Base-by-base conservation (phyloP, 2,113 vertebrate genomes). In the Triplophysa rosa region DNA sequence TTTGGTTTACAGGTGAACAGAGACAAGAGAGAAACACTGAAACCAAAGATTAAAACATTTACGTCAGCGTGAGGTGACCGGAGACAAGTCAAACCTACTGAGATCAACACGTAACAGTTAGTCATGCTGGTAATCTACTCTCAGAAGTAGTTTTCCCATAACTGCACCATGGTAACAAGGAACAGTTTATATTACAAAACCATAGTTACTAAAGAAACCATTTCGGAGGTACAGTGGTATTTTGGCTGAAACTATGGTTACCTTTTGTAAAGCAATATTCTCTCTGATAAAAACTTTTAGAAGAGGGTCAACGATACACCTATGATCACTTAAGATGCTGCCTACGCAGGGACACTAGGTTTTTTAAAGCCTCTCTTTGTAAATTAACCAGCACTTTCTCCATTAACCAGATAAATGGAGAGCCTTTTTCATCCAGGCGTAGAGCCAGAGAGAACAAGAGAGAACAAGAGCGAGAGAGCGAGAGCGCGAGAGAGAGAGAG, bases 401-500 rank as follows among this genome's bases (percentile, higher is more conserved):
- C 67, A 84, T 80, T 80, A 80, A 37, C 23, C 54, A 54, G 78
- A 73, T 83, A 78, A 83, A 83, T 21, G 61, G 61, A 80, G 61
- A 77, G 69, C 67, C 73, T 63, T 11, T 78, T 71, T 84, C 47
- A 11, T 12, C 19, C 65, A 71, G 67, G 82, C 66, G 0, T 58
- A 8, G 63, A 14, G 77, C 77, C 77, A 80, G 5, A 5, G 6
- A 24, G 42, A 26, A 1, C 26, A 2, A 26, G 26, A 26, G 26
- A 26, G 26, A 26, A 2, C 1, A 2, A 2, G 26, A 26, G 4
- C 3, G 33, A 0, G 33, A 37, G 33, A 37, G 33, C 5, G 2
- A 37, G 33, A 37, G 33, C 7, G 33, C 7, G 29, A 33, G 29
- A 33, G 29, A 8, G 16, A 54, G 21, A 42, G 21, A 12, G 49